Evolutionary conservation across 2,113 vertebrate genomes (phyloP).

Genomic region (Cochlearius cochlearius): DNA sequence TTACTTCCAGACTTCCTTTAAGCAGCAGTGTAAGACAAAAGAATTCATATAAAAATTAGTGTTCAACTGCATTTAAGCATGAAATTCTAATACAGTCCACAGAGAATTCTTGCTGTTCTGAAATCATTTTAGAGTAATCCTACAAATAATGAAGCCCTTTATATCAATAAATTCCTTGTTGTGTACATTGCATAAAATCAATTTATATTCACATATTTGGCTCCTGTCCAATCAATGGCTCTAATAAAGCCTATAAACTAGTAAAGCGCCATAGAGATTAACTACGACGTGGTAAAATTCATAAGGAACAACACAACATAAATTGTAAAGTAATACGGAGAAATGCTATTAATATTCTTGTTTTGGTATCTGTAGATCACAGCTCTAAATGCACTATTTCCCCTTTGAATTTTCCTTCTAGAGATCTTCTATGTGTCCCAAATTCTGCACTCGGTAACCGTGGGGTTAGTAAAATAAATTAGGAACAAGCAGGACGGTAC

Average conservation of each 20-base stretch:
- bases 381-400: constrained; percentile 25
- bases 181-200: constrained; percentile 61
- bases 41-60: constrained; percentile 50
- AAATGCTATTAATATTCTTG: not conserved
- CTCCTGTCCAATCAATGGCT: constrained; percentile 21
- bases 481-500: constrained; percentile 11
- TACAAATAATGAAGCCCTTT: constrained; percentile 59
- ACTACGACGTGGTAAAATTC: not conserved
- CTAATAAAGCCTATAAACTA: constrained; percentile 40
- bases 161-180: constrained; percentile 55
- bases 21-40: constrained; percentile 30
- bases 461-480: constrained; percentile 62
- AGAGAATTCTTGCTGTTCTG: constrained; percentile 44
- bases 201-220: constrained; percentile 61
- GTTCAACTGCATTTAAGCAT: constrained; percentile 66
- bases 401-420: not conserved
- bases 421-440: not conserved
- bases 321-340: constrained; percentile 9
- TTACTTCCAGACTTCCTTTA: constrained; percentile 22
- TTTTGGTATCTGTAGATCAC: not conserved
- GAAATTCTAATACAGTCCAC: constrained; percentile 61
- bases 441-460: constrained; percentile 39
- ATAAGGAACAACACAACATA: constrained; percentile 16
- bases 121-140: constrained; percentile 59
- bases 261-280: constrained; percentile 12